Percentiles rank a stretch among this genome's conserved stretches.
These are phyloP conservation scores for Dicyrtoma fusca DNA, from an alignment of 2,888 invertebrate genomes.

Conservation along the genomic window DNA sequence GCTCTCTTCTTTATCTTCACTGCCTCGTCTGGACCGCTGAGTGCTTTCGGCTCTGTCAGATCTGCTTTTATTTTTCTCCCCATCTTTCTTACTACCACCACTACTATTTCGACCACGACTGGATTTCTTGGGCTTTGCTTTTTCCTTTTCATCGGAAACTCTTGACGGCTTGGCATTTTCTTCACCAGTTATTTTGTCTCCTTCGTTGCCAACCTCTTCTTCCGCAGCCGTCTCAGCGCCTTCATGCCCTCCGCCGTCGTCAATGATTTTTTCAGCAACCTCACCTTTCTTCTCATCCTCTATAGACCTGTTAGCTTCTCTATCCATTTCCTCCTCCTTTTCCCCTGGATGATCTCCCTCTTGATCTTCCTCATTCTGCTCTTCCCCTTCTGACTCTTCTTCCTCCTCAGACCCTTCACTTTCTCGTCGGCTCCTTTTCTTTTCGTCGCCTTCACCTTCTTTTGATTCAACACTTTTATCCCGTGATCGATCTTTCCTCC, in stretches of 20 bases:
- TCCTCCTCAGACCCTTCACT: constrained; percentile 13
- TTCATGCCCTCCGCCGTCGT: constrained; percentile 26
- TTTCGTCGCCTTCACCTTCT: not conserved
- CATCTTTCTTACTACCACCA: constrained; percentile 10
- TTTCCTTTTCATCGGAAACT: constrained; percentile 13
- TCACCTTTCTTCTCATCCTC: constrained; percentile 4
- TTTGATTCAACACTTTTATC: constrained; percentile 22
- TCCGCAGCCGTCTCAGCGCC: constrained; percentile 39
- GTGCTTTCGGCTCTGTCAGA: constrained; percentile 11
- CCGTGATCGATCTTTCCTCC: constrained; percentile 6
- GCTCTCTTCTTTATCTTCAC: constrained; percentile 23
- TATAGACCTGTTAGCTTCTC: not conserved
- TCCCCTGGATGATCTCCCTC: not conserved
- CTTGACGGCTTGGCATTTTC: constrained; percentile 4
- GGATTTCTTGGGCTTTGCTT: not conserved
- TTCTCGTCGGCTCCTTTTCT: not conserved
- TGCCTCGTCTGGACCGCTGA: not conserved
- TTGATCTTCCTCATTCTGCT: not conserved
- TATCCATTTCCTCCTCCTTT: constrained; percentile 13
- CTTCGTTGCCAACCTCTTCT: constrained; percentile 41
- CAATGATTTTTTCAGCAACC: not conserved
- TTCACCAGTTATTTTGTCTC: constrained; percentile 20
- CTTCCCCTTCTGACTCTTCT: constrained; percentile 5
- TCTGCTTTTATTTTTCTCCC: constrained; percentile 14
- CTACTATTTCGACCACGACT: constrained; percentile 4